A percentile compares a stretch with the other conserved stretches of the same genome.
Evolutionary conservation across 92 coral and sea anemone species (phyloP).

Genomic region (Diadumene lineata): DNA sequence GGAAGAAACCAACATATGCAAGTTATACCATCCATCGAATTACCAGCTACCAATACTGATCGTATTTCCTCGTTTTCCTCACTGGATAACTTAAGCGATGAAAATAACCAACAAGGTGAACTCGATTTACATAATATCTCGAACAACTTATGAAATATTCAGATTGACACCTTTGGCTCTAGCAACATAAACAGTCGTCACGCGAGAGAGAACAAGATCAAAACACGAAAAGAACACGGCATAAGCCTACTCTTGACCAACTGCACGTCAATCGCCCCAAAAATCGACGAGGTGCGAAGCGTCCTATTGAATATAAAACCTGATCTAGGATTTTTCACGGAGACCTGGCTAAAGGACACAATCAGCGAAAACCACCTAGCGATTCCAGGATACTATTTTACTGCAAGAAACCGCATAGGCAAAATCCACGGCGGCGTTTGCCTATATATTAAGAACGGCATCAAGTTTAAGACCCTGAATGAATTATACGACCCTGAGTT

Average conservation of each 20-base stretch:
- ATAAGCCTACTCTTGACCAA: constrained; percentile 26
- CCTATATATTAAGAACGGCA: constrained; percentile 1
- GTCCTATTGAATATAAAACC: constrained; percentile 33
- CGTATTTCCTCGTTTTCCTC: too few relatives aligned
- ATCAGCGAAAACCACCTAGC: constrained; percentile 32
- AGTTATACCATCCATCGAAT: too few relatives aligned
- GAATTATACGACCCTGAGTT: constrained; percentile 28
- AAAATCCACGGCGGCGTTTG: constrained; percentile 32
- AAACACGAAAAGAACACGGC: too few relatives aligned
- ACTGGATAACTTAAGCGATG: too few relatives aligned
- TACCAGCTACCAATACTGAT: too few relatives aligned
- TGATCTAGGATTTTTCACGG: constrained; percentile 34
- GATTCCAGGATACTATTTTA: constrained; percentile 20
- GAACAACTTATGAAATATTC: too few relatives aligned
- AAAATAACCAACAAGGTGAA: too few relatives aligned
- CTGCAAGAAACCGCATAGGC: constrained; percentile 11
- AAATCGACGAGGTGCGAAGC: constrained; percentile 50
- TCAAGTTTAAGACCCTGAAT: constrained; percentile 21
- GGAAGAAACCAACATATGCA: too few relatives aligned
- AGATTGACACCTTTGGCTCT: too few relatives aligned
- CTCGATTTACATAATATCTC: too few relatives aligned
- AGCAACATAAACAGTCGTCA: too few relatives aligned
- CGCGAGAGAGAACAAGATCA: too few relatives aligned
- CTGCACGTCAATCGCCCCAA: constrained; percentile 54
- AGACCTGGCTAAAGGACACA: constrained; percentile 51